Evolutionary conservation across 2,888 invertebrate genomes (phyloP).

Genomic region (Heliothis peltigera): DNA sequence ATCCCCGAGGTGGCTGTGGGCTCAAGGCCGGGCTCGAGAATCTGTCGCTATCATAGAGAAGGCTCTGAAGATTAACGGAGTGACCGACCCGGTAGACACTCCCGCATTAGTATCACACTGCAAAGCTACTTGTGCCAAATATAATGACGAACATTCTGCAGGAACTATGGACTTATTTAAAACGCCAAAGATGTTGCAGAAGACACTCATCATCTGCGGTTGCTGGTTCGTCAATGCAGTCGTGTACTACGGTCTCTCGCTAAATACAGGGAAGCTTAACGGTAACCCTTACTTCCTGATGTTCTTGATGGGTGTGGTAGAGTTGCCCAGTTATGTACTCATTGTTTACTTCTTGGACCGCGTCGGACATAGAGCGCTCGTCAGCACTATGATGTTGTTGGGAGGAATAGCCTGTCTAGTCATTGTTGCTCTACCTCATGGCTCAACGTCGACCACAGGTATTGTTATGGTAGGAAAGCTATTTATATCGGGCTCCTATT

Average conservation of each 20-base stretch:
- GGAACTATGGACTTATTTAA: conserved; percentile 93
- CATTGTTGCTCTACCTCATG: conserved; percentile 92
- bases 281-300: conserved; percentile 95
- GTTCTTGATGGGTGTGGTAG: conserved; percentile 94
- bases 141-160: conserved; percentile 86
- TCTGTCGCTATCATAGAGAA: conserved; percentile 93
- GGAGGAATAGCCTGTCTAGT: conserved; percentile 94
- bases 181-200: conserved; percentile 93
- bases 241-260: conserved; percentile 95
- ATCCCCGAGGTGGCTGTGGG: conserved; percentile 96
- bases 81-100: conserved; percentile 90
- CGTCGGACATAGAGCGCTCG: conserved; percentile 93
- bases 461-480: conserved; percentile 95
- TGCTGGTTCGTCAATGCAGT: conserved; percentile 97
- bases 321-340: conserved; percentile 94
- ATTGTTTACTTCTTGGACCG: conserved; percentile 94
- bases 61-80: conserved; percentile 93
- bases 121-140: conserved; percentile 86
- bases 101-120: conserved; percentile 91
- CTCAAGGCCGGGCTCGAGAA: conserved; percentile 93
- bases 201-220: conserved; percentile 94
- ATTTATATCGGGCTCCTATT: conserved; percentile 95
- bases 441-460: conserved; percentile 90
- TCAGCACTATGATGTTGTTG: conserved; percentile 93
- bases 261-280: conserved; percentile 94